Conservation (phyloP, 2,888 invertebrate genomes). For the Scaptomyza parva region DNA sequence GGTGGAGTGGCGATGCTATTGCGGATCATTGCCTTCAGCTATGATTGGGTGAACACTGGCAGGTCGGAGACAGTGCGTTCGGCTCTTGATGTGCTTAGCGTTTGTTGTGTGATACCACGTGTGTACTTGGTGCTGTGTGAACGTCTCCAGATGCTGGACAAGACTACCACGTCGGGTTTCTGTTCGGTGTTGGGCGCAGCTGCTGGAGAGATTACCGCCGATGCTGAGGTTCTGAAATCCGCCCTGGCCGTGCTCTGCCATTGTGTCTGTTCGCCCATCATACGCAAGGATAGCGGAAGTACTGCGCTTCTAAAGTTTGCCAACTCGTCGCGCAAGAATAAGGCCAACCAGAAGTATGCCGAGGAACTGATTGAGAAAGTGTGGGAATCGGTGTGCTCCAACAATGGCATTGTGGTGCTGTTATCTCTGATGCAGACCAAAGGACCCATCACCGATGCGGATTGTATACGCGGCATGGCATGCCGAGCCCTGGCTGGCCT, state of each 20-base stretch:
- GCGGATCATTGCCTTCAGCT: conserved; percentile 94
- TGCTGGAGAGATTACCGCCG: conserved; percentile 95
- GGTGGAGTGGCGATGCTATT: conserved; percentile 93
- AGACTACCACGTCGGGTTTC: conserved; percentile 90
- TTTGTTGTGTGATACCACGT: conserved; percentile 95
- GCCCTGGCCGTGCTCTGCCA: conserved; percentile 96
- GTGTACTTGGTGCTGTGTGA: conserved; percentile 91
- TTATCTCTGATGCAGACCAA: conserved; percentile 95
- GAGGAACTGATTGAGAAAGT: conserved; percentile 96
- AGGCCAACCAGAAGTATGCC: conserved; percentile 88
- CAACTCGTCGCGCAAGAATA: conserved; percentile 80
- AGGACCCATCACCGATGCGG: conserved; percentile 98
- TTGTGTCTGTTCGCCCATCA: conserved; percentile 96
- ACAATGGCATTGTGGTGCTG: conserved; percentile 98
- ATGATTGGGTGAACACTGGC: conserved; percentile 93
- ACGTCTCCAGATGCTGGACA: conserved; percentile 91
- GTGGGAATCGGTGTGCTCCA: conserved; percentile 97
- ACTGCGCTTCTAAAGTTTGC: conserved; percentile 71
- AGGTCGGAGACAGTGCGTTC: conserved; percentile 93
- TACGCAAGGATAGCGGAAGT: conserved; percentile 82
- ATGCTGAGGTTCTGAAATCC: conserved; percentile 96
- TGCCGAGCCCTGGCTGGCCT: conserved; percentile 97
- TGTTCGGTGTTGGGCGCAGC: conserved; percentile 94
- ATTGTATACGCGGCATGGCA: conserved; percentile 96
- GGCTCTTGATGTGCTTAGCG: conserved; percentile 94